Evolutionary conservation across 2,113 vertebrate species (phyloP).

Genomic region (Gavialis gangeticus): DNA sequence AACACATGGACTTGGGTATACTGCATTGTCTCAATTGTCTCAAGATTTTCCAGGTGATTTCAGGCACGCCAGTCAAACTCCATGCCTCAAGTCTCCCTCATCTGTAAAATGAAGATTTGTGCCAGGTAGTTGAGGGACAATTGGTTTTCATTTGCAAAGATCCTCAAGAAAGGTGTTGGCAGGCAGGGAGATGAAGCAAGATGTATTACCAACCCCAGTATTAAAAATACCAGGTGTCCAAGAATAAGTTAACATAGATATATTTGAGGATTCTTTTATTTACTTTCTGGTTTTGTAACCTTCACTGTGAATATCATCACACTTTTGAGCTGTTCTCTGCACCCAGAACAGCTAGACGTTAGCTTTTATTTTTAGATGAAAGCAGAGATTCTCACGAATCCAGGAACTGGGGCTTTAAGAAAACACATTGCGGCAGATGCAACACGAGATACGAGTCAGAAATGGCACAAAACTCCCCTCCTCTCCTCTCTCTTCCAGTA

Average conservation of each 20-base stretch:
- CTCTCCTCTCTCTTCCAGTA: too few relatives aligned
- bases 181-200: background rate
- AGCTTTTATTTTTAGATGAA: background rate
- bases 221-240: background rate
- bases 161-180: background rate
- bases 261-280: accelerated
- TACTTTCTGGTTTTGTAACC: accelerated
- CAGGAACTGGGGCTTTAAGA: background rate
- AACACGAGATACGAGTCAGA: too few relatives aligned
- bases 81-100: background rate
- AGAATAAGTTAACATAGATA: background rate
- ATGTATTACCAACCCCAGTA: background rate
- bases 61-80: background rate
- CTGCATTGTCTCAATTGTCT: too few relatives aligned
- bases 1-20: too few relatives aligned
- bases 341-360: background rate
- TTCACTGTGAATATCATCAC: background rate
- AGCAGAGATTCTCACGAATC: background rate
- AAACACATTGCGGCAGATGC: too few relatives aligned
- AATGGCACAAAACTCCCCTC: background rate
- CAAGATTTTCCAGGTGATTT: background rate
- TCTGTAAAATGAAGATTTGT: background rate
- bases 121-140: background rate
- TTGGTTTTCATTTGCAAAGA: background rate
- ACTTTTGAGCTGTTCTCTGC: background rate